Evolutionary conservation across 2,888 invertebrate genomes (phyloP), one percentile per base, ranked within the genome.

Genomic region (Thymelicus sylvestris): DNA sequence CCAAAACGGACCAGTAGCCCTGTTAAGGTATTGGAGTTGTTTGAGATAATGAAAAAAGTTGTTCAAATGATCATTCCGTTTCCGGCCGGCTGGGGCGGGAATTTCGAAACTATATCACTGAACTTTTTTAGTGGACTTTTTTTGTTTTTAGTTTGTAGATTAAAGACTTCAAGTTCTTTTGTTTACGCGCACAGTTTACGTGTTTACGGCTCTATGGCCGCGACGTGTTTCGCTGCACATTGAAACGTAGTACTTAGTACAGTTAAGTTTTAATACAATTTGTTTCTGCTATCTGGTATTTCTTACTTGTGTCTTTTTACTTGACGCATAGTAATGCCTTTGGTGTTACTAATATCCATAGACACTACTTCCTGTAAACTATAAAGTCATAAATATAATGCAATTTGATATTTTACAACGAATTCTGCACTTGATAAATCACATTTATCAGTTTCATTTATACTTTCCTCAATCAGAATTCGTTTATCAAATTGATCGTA

Each of bases 31-130:
- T 88, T 86, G 86, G 79, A 87, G 86, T 87, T 85, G 77, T 74
- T 74, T 74, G 83, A 87, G 90, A 90, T 91, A 91, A 91, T 91
- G 90, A 91, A 91, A 91, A 91, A 91, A 91, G 89, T 91, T 91
- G 84, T 83, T 86, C 84, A 88, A 90, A 90, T 90, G 89, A 91
- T 89, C 87, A 83, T 86, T 82, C 82, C 82, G 81, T 81, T 82
- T 84, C 83, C 84, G 73, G 72, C 74, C 70, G 67, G 71, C 70
- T 60, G 60, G 69, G 72, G 66, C 67, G 73, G 67, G 70, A 71
- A 74, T 52, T 41, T 62, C 74, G 61, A 74, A 74, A 66, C 71
- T 69, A 71, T 69, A 62, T 52, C 50, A 19, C 50, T 52, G 50
- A 52, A 52, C 15, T 52, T 52, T 52, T 52, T 52, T 52, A 57